Evolutionary conservation across 2,888 invertebrate genomes (phyloP), one percentile per base, ranked within the genome.

Genomic region (Drosophila lacicola): DNA sequence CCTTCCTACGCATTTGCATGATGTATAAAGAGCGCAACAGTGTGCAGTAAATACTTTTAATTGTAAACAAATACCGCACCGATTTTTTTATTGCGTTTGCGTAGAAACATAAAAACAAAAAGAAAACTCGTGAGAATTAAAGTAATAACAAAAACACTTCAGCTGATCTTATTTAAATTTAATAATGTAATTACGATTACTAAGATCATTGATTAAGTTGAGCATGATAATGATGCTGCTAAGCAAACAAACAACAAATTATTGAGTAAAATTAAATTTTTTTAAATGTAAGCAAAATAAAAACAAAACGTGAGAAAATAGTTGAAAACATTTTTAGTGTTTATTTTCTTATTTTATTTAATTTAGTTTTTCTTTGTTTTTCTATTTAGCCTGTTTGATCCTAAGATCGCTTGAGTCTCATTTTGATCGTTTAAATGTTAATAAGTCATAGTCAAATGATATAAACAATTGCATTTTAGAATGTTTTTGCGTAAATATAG

Each of bases 141-240:
- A 69, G 61, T 67, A 60, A 61, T 74, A 63, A 42, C 56, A 60
- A 53, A 37, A 53, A 37, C 67, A 78, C 79, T 87, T 82, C 82
- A 87, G 85, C 82, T 82, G 82, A 82, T 82, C 82, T 82, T 82
- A 84, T 78, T 84, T 82, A 78, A 84, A 85, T 82, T 71, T 71
- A 84, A 78, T 81, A 73, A 79, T 88, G 69, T 82, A 73, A 78
- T 75, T 82, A 81, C 78, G 84, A 69, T 82, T 82, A 84, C 82
- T 82, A 87, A 82, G 85, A 87, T 87, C 84, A 84, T 86, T 87
- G 66, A 78, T 78, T 87, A 84, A 73, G 82, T 84, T 82, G 72
- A 80, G 80, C 71, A 80, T 81, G 54, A 75, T 75, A 64, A 74
- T 69, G 57, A 81, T 69, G 77, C 78, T 63, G 71, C 62, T 70